Evolutionary conservation across 2,113 vertebrate genomes (phyloP).

Genomic region (Danionella cerebrum): DNA sequence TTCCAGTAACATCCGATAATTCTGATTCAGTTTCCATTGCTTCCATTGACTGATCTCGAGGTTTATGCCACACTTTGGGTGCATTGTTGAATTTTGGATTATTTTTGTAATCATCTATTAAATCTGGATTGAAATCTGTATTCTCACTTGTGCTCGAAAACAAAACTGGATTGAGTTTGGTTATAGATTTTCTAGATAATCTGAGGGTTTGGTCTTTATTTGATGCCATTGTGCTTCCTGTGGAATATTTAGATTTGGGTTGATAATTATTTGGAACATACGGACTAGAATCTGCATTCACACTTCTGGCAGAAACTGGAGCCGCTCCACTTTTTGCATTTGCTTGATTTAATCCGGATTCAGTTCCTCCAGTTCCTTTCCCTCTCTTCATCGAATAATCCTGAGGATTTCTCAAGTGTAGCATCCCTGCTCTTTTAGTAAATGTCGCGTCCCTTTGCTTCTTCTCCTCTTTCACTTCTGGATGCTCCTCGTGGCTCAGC

Average conservation of each 20-base stretch:
- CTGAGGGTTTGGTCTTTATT: neutral
- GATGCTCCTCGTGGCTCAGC: neutral
- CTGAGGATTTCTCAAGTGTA: neutral
- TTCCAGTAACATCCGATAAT: too few relatives aligned
- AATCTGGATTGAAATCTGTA: too few relatives aligned
- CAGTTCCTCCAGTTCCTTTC: neutral
- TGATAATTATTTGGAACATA: neutral
- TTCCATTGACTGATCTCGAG: too few relatives aligned
- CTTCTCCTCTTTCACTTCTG: neutral
- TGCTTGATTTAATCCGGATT: neutral
- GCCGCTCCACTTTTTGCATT: neutral
- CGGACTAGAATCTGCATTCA: neutral
- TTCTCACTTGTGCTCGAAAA: too few relatives aligned
- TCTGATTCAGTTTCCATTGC: too few relatives aligned
- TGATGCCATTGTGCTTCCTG: neutral
- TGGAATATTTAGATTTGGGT: neutral
- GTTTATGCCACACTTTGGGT: too few relatives aligned
- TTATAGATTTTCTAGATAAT: neutral
- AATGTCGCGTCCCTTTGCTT: neutral
- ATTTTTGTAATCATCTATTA: too few relatives aligned
- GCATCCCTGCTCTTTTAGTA: neutral
- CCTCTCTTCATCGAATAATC: too few relatives aligned
- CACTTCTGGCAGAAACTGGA: neutral
- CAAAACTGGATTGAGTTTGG: neutral
- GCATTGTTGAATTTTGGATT: too few relatives aligned